Evolutionary conservation across 1,140 invertebrate species (phyloP), one percentile per base, ranked within the genome.

Genomic region (Helicorthomorpha holstii): DNA sequence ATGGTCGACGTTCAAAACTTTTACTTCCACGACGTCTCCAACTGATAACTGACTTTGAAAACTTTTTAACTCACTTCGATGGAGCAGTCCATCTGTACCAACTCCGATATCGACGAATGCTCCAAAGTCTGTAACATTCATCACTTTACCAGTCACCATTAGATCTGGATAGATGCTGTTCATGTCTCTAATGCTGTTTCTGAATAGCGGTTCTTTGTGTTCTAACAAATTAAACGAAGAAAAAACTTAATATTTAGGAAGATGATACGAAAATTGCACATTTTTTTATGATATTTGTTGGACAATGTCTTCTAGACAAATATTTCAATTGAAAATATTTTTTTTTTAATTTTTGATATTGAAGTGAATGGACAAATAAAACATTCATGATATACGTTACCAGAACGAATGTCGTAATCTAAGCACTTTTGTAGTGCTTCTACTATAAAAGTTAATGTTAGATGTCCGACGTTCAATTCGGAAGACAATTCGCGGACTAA

Each of bases 71-170:
- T 78, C 73, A 46, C 70, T 79, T 0, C 63, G 67, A 55, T 86
- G 86, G 43, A 92, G 77, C 21, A 94, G 70, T 0, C 81, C 88
- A 66, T 81, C 73, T 42, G 63, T 73, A 2, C 77, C 82, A 0
- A 92, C 78, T 0, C 89, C 89, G 55, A 90, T 78, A 64, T 94
- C 89, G 2, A 93, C 82, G 67, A 94, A 95, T 41, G 80, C 78
- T 16, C 90, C 90, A 66, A 94, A 94, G 56, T 85, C 78, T 0
- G 86, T 88, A 0, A 87, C 78, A 66, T 94, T 95, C 3, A 72
- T 74, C 0, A 89, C 79, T 1, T 76, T 72, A 60, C 74, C 73
- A 59, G 71, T 74, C 54, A 85, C 59, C 38, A 64, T 59, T 27
- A 69, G 66, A 0, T 76, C 77, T 7, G 60, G 43, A 46, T 60